Evolutionary conservation across 1,140 invertebrate species (phyloP), one percentile per base, ranked within the genome.

Genomic region (Dendrolimus punctatus): DNA sequence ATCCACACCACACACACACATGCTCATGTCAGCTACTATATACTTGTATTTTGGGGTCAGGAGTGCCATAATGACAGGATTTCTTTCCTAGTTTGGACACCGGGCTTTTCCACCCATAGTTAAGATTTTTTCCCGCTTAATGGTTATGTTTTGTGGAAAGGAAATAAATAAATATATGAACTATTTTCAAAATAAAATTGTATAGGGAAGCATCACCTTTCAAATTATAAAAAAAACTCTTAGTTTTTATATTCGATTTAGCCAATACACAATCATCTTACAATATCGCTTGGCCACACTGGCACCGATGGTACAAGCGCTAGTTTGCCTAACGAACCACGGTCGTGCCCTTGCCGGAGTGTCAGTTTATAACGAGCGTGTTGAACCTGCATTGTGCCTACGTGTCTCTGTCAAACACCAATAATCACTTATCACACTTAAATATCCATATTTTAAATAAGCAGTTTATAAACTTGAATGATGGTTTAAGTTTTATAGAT

Each of bases 251-350:
- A 23, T 23, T 23, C 23, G 1, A 23, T 23, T 23, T 23, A 23
- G 23, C 23, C 1, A 23, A 23, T 23, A 23, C 23, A 23, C 5
- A 42, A 7, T n/a, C 4, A 42, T 42, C 7, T n/a, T 8, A 42
- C n/a, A 45, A 45, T 10, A 8, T n/a, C 43, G 23, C 41, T 42
- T n/a, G 7, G n/a, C 41, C 6, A 10, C 39, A 45, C n/a, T 46
- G 40, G 54, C 51, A 64, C 64, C 65, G 57, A 68, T 68, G 50
- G 49, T 44, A 8, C 45, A 37, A 62, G 49, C 44, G 57, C 54
- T 48, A 53, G 55, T 59, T 61, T 68, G 67, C 71, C 71, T 77
- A 77, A 77, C 70, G 71, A 77, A 74, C 62, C 70, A 55, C 70
- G 57, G 45, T 23, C 23, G 3, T 23, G 23, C 23, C 46, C 53